Conservation (phyloP, 2,888 invertebrate species). For the Camponotus fellah region DNA sequence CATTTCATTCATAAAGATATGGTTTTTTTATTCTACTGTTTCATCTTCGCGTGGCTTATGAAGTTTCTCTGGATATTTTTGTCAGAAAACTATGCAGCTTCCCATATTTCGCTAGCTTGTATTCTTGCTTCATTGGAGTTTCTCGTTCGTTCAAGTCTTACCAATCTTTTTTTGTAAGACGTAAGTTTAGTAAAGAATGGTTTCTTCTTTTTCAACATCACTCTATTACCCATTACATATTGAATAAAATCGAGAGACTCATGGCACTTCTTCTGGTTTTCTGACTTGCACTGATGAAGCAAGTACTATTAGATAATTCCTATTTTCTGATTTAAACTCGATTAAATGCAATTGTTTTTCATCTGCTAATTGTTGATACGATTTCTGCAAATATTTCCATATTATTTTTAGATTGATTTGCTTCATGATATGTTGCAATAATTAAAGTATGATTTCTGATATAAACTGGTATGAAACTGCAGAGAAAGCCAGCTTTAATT, state of each 20-base stretch:
- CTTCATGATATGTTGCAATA: not conserved
- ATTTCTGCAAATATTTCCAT: too few species aligned
- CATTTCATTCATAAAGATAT: not conserved
- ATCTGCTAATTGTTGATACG: not conserved
- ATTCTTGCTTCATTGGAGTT: slow-evolving; percentile 90
- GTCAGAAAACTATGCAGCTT: slow-evolving; percentile 89
- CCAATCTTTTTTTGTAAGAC: slow-evolving; percentile 89
- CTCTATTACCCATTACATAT: slow-evolving; percentile 90
- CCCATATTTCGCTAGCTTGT: slow-evolving; percentile 90
- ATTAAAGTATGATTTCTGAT: not conserved
- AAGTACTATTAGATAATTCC: slow-evolving; percentile 92
- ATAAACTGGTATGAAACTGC: not conserved
- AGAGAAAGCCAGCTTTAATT: not conserved
- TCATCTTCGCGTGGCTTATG: not conserved
- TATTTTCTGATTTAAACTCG: slow-evolving; percentile 92
- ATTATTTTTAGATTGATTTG: not conserved
- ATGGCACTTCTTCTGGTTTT: slow-evolving; percentile 87
- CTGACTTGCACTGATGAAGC: slow-evolving; percentile 92
- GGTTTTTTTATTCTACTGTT: not conserved
- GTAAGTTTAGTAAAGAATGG: slow-evolving; percentile 90
- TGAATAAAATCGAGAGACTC: slow-evolving; percentile 91
- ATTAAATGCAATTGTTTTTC: slow-evolving; percentile 88
- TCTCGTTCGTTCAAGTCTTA: slow-evolving; percentile 89
- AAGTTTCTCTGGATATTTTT: slow-evolving; percentile 89
- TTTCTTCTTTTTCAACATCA: slow-evolving; percentile 90